Evolutionary conservation across 2,113 vertebrate species (phyloP).

Genomic region (Echinops telfairi): DNA sequence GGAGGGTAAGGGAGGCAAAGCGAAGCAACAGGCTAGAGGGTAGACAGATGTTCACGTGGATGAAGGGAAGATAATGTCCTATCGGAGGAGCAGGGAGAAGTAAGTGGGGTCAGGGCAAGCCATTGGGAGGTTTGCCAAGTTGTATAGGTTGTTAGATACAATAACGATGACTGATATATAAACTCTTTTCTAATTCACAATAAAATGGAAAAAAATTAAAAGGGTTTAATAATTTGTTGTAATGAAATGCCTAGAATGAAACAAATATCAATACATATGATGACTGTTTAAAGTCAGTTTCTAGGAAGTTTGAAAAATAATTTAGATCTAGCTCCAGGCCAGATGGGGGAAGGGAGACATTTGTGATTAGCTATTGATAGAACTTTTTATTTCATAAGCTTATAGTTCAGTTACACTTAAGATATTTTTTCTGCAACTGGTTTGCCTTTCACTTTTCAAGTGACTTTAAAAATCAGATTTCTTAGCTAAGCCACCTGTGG

Average conservation of each 20-base stretch:
- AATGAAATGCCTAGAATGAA: not conserved
- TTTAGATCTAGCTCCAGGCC: fast-evolving
- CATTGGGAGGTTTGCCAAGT: no score
- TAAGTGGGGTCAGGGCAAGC: no score
- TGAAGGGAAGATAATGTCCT: no score
- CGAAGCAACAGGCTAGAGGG: no score
- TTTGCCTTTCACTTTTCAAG: not conserved
- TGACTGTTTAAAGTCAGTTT: not conserved
- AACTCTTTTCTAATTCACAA: no score
- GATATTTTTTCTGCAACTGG: not conserved
- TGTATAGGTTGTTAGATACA: no score
- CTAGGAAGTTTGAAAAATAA: not conserved
- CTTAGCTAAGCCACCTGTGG: not conserved
- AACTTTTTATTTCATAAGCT: not conserved
- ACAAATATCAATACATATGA: not conserved
- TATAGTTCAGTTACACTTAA: not conserved
- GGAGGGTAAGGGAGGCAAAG: no score
- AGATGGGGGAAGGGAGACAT: no score
- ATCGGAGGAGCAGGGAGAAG: no score
- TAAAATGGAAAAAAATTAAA: not conserved
- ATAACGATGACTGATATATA: no score
- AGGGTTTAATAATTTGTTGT: not conserved
- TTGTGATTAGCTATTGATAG: fast-evolving
- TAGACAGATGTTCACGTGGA: no score
- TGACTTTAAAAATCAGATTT: not conserved